Evolutionary conservation across 2,888 invertebrate genomes (phyloP), one percentile per base, ranked within the genome.

Genomic region (Scaptodrosophila latifasciaeformis): DNA sequence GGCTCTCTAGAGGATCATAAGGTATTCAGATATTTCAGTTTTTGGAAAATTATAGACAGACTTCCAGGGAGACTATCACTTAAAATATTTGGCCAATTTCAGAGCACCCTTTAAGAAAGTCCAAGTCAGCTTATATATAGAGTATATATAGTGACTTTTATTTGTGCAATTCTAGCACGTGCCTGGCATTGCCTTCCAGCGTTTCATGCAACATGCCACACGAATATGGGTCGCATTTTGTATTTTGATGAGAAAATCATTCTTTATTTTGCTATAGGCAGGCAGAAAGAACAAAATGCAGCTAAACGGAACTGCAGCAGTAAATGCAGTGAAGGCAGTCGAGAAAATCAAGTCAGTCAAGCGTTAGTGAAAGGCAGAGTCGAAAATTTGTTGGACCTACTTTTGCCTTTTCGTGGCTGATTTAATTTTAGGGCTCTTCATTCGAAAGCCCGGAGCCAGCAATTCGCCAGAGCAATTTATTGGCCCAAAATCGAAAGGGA

Each of bases 221-320:
- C 54, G 53, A 68, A 77, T 78, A 72, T 80, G 70, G 81, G 65
- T 69, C 81, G 70, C 56, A 68, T 68, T 67, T 66, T 60, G 65
- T 65, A 58, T 61, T 54, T 64, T 62, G 58, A 69, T 63, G 62
- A 59, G 55, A 56, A 62, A 59, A 63, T 59, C 54, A 65, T 65
- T 54, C 47, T 58, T 45, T 60, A 56, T 51, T 53, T 46, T 47
- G 56, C 55, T 66, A 55, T 54, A 9, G 5, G 37, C 37, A 1
- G 6, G 18, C 37, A 17, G 17, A 37, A 13, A 17, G 37, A 37
- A 37, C 37, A 49, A 29, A 29, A 30, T 18, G 43, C 13, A 10
- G 40, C 51, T 5, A 24, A 24, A 7, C 24, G n/a, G n/a, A n/a
- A n/a, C n/a, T 49, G 19, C 18, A 15, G 35, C 55, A 55, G 17